Evolutionary conservation across 2,113 vertebrate genomes (phyloP).

Genomic region (Antigone vipio): DNA sequence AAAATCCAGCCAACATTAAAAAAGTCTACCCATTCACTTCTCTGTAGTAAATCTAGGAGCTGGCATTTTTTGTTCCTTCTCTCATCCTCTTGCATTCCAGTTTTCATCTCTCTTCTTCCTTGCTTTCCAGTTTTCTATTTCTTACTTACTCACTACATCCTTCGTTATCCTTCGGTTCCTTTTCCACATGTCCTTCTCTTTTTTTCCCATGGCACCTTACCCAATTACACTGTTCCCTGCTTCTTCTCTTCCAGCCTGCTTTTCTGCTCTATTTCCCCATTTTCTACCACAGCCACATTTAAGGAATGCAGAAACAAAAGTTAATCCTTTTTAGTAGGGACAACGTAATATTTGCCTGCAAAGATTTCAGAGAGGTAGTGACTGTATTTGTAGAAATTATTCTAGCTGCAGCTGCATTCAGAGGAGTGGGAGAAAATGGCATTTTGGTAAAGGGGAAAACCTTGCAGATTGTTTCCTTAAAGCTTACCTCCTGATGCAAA

Average conservation of each 20-base stretch:
- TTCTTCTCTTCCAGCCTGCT: not conserved
- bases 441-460: not conserved
- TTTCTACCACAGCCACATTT: not conserved
- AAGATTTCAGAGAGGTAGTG: not conserved
- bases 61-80: fast-evolving
- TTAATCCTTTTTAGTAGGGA: not conserved
- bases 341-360: not conserved
- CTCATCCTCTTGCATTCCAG: not conserved
- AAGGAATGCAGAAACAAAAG: not conserved
- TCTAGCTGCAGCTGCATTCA: not conserved
- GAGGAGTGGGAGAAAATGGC: not conserved
- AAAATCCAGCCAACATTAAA: not conserved
- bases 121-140: not conserved
- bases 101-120: not conserved
- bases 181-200: not conserved
- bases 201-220: not conserved
- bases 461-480: not conserved
- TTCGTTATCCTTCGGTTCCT: not conserved
- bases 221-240: not conserved
- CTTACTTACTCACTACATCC: not conserved
- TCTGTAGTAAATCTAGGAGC: not conserved
- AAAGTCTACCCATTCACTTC: not conserved
- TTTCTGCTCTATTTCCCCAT: conserved; percentile 49
- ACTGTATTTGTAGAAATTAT: not conserved
- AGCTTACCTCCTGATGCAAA: no score